Evolutionary conservation across 2,888 invertebrate genomes (phyloP).

Genomic region (Oscheius sp.): DNA sequence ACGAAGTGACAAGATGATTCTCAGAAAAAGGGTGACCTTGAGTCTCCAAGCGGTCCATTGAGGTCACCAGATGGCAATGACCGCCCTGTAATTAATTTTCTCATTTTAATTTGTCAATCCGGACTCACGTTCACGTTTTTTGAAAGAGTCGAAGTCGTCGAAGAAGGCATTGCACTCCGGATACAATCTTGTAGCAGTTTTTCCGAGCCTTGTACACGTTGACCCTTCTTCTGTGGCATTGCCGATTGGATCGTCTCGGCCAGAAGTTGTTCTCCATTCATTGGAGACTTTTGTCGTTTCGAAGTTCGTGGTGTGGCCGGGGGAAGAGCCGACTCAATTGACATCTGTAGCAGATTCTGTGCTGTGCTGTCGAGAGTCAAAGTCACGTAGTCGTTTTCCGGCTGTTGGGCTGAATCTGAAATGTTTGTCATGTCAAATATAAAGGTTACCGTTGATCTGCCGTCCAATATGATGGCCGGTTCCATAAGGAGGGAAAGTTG

Average conservation of each 20-base stretch:
- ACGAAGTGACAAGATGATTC: background rate
- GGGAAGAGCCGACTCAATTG: constrained; percentile 51
- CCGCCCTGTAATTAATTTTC: constrained; percentile 17
- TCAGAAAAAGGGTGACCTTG: constrained; percentile 30
- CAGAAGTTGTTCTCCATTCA: constrained; percentile 25
- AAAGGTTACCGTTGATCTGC: constrained; percentile 30
- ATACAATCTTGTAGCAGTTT: constrained; percentile 23
- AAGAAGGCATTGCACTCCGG: constrained; percentile 15
- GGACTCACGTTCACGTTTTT: constrained; percentile 33
- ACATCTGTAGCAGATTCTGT: constrained; percentile 44
- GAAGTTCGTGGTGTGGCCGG: constrained; percentile 27
- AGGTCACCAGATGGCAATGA: constrained; percentile 27
- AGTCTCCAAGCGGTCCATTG: constrained; percentile 23
- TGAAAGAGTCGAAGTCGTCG: constrained; percentile 6
- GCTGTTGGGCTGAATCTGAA: no score
- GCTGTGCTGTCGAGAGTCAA: constrained; percentile 15
- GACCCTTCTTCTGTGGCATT: constrained; percentile 13
- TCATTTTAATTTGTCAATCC: background rate
- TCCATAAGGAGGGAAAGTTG: constrained; percentile 3
- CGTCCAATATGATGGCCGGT: no score
- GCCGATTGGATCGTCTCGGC: constrained; percentile 32
- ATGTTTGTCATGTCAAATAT: background rate
- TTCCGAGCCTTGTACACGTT: background rate
- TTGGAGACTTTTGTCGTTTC: constrained; percentile 17
- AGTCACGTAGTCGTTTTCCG: constrained; percentile 40